Base-by-base conservation (phyloP, 2,888 invertebrate species). In the Corbicula japonica region DNA sequence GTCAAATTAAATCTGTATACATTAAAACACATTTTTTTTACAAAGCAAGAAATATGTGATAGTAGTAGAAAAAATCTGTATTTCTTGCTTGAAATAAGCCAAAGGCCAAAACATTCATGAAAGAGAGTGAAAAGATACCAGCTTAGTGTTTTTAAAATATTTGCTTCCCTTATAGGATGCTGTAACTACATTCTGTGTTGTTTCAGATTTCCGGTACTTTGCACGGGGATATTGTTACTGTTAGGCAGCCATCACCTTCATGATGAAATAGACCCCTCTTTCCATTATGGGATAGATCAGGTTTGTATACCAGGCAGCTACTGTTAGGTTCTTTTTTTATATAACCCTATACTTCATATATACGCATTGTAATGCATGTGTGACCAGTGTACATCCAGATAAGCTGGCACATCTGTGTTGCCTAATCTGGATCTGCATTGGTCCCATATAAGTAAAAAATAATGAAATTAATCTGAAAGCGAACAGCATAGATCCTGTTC, bases 251-350 rank as follows among this genome's bases (percentile, higher is more conserved):
- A 38, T 95, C 95, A 85, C 52, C 75, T 88, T 62, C 79, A 85
- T 41, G 80, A 86, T 61, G 95, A 96, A 72, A 94, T 95, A 26
- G 91, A 96, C 91, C 96, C 96, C 0, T 96, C 96, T 90, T 96
- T 97, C 89, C 96, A 97, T 88, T 96, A 96, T 91, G 96, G 96
- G 50, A 95, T 95, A 87, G 95, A 96, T 5, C 96, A 97, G 91
- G 97, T 97, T 41, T 96, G 65, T 61, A 23, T 28, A 23, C 30
- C 30, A 23, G 32, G 38, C 52, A 12, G 21, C 38, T 61, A 15
- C 15, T 38, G n/a, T n/a, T n/a, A n/a, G n/a, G n/a, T n/a, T n/a
- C n/a, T n/a, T n/a, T n/a, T n/a, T n/a, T n/a, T n/a, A n/a, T n/a
- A n/a, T n/a, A n/a, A n/a, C n/a, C n/a, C n/a, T n/a, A n/a, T n/a